These are phyloP conservation scores for cat (Felis catus) DNA, from an alignment of 2,113 vertebrate species.

Conservation along the genomic window DNA sequence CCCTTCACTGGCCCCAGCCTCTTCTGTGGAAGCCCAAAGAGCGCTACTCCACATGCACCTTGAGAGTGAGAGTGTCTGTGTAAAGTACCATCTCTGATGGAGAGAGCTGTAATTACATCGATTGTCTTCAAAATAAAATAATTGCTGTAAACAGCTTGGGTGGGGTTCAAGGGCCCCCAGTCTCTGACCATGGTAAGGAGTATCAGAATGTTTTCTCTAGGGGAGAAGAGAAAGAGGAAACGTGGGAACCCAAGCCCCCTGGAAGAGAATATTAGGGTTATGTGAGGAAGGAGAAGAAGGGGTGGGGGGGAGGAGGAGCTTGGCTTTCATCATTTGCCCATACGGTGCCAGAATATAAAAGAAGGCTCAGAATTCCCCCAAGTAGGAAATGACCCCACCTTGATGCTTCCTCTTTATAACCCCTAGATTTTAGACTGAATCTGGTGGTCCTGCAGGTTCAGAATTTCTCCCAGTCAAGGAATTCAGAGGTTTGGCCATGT, in stretches of 20 bases:
- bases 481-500: not conserved
- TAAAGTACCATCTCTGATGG: not conserved
- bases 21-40: fast-evolving
- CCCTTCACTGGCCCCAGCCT: fast-evolving
- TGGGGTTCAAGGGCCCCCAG: too few relatives aligned
- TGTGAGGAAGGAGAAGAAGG: not conserved
- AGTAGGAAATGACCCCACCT: not conserved
- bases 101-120: not conserved
- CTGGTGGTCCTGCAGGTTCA: not conserved
- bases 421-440: not conserved
- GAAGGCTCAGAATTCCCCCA: not conserved
- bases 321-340: not conserved
- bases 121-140: not conserved
- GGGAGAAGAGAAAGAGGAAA: not conserved
- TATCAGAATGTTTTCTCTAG: not conserved
- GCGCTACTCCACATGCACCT: not conserved
- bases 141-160: not conserved
- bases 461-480: not conserved
- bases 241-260: fast-evolving
- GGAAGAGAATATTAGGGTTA: not conserved
- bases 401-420: not conserved
- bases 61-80: not conserved
- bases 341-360: not conserved
- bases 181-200: not conserved
- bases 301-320: fast-evolving